Base-by-base conservation (phyloP, 2,888 invertebrate genomes). In the Drosophila limbata region DNA sequence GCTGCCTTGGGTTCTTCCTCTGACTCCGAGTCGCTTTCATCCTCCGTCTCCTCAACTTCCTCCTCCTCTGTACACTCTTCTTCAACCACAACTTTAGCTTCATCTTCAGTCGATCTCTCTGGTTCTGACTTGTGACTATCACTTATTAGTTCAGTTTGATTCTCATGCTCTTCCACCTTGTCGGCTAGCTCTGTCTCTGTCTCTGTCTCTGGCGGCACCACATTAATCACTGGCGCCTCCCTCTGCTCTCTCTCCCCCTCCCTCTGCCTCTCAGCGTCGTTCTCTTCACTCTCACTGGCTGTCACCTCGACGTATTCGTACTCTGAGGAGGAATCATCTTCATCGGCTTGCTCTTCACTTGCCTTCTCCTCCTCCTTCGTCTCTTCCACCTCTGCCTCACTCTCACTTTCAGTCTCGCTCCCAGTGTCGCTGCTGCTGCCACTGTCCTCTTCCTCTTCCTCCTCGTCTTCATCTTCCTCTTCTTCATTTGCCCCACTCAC, bases 401-500 rank as follows among this genome's bases (percentile, higher is more conserved):
- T 61, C 8, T 35, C 52, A 44, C 42, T 57, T 19, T 39, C 61
- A 17, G 25, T 67, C 21, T 59, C 76, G 19, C 53, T 71, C 28
- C 78, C 83, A 19, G 52, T 68, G 8, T 69, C 78, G 10, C 77
- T 69, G 50, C 83, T 81, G 48, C 75, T 66, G 42, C 68, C 77
- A 50, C 71, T 77, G 50, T 72, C 82, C 61, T 33, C 62, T 85
- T 88, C 91, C 84, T 90, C 88, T 40, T 33, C 65, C 40, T 25
- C 5, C 4, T 0, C 25, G 0, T 25, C 25, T 28, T 28, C 28
- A 8, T 25, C 48, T 5, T 39, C 60, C 60, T 39, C 86, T 86
- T 88, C 91, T 86, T 90, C 88, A 83, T 87, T 84, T 84, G 90
- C 78, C 77, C 89, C 91, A 91, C 86, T 90, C 90, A 92, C 91